A percentile compares a stretch with the other conserved stretches of the same genome.
phyloP scores from a whole-genome alignment of 2,113 vertebrate species.

The Melierax canorus region DNA sequence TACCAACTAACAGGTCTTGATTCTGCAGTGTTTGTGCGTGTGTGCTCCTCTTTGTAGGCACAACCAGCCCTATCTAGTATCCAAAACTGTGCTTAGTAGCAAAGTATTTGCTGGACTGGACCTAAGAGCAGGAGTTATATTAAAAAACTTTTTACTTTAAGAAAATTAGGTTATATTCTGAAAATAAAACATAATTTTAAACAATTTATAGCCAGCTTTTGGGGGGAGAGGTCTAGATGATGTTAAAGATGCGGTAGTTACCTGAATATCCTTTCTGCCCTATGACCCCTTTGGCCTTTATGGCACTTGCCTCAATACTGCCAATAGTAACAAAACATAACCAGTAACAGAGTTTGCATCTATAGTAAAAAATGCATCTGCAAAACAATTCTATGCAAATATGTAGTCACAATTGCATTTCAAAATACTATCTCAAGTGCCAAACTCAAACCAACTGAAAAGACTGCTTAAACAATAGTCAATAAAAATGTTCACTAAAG shows the following conservation, averaged over 20 bases:
- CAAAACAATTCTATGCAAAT: neutral
- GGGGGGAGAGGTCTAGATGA: neutral
- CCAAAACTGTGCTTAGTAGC: neutral
- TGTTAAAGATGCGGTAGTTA: neutral
- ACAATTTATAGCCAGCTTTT: neutral
- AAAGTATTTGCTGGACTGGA: neutral
- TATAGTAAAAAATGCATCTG: neutral
- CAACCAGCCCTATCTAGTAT: neutral
- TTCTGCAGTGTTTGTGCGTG: neutral
- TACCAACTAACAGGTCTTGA: neutral
- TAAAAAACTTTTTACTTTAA: neutral
- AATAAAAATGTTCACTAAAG: neutral
- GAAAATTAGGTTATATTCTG: neutral
- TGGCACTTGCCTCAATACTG: neutral
- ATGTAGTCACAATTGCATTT: neutral
- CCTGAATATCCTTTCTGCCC: neutral
- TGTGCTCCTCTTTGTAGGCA: too few relatives aligned
- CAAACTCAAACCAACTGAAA: neutral
- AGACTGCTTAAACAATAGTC: neutral
- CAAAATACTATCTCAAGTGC: neutral
- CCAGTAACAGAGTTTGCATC: neutral
- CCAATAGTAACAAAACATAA: neutral
- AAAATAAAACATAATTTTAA: neutral
- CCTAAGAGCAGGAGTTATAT: neutral
- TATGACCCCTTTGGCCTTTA: neutral